Base-by-base conservation (phyloP, 2,888 invertebrate species). In the Drosophila longiperda region DNA sequence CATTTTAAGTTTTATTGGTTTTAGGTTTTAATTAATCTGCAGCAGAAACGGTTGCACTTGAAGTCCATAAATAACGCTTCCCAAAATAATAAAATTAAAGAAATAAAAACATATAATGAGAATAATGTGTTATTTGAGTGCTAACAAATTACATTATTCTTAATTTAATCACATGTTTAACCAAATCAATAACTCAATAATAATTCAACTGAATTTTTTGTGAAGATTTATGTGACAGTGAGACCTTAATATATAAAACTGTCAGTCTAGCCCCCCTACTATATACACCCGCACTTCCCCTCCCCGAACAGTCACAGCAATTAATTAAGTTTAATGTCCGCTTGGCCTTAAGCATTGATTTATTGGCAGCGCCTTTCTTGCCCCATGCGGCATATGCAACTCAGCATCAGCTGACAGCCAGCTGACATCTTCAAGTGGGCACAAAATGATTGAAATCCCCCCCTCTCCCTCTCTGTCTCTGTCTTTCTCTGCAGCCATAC, bases 401-500 rank as follows among this genome's bases (percentile, higher is more conserved):
- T 59, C 20, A 57, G 45, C 42, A 48, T 63, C 66, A 63, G 50
- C 55, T 66, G 78, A 67, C 78, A 67, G 78, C 55, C 58, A 60
- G 76, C 49, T 53, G 82, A 84, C 82, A 79, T 62, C 45, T 76
- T 76, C 58, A 86, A 83, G 87, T 88, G 83, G 81, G 78, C 73
- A 32, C 42, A 32, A 32, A 70, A 71, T 74, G 68, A 81, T 81
- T 73, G 66, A 79, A 57, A 68, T 59, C 54, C 26, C 32, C 48
- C 29, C 33, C 42, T 38, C 59, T 48, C 38, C 26, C 42, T 32
- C 29, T 49, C 17, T 20, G 17, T 36, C 45, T 34, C 9, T 7
- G 29, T 64, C 48, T 40, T 23, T 15, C 2, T 32, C 72, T 80
- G 0, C 70, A 93, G 93, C 92, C 48, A 93, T 93, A 94, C 95